Evolutionary conservation across 2,113 vertebrate species (phyloP).

Genomic region (Platichthys flesus): DNA sequence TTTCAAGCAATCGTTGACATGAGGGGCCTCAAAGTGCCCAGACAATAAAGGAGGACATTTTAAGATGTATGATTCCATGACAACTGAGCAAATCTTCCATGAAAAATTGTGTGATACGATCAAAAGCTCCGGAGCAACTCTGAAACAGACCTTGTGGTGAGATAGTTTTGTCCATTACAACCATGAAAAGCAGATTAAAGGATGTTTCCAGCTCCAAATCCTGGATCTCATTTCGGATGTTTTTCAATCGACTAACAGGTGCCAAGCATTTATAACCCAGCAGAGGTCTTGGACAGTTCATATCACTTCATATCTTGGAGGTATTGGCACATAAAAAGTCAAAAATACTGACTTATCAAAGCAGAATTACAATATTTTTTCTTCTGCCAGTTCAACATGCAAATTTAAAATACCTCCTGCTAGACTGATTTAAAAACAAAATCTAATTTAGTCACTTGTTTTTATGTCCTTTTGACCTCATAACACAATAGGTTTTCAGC

Average conservation of each 20-base stretch:
- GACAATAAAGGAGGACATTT: background rate
- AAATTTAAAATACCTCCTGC: slow-evolving; percentile 32
- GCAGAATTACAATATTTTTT: background rate
- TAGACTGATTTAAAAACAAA: slow-evolving; percentile 44
- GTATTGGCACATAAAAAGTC: background rate
- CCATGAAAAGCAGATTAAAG: no score
- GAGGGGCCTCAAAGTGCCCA: background rate
- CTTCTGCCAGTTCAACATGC: background rate
- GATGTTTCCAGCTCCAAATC: no score
- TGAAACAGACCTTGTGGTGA: background rate
- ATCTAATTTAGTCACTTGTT: slow-evolving; percentile 27
- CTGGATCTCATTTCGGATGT: no score
- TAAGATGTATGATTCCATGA: background rate
- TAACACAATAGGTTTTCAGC: slow-evolving; percentile 47
- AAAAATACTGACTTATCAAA: background rate
- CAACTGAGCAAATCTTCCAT: background rate
- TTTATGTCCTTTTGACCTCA: slow-evolving; percentile 53
- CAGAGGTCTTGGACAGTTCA: slow-evolving; percentile 9
- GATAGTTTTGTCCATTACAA: no score
- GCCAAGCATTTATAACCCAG: no score
- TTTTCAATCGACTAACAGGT: no score
- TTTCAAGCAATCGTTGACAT: background rate
- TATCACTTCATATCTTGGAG: slow-evolving; percentile 31
- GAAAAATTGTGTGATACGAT: background rate
- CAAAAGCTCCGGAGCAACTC: slow-evolving; percentile 2